Evolutionary conservation across 2,797 vertebrate genomes (phyloP).

Genomic region (Darevskia nairensis): DNA sequence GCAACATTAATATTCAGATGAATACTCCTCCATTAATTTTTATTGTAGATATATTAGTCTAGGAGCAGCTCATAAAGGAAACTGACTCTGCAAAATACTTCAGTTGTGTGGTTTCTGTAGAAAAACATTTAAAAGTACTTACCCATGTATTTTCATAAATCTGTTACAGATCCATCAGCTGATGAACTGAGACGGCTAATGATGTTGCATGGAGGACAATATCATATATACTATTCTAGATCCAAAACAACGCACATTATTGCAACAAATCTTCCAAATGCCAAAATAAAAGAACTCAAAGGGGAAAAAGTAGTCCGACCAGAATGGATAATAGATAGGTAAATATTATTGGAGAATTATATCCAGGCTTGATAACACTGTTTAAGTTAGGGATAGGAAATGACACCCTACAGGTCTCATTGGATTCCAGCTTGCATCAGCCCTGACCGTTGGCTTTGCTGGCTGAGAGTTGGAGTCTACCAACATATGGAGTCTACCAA

Average conservation of each 20-base stretch:
- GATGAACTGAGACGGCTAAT: conserved; percentile 94
- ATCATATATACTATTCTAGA: conserved; percentile 93
- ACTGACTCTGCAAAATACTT: not conserved
- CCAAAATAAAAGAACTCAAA: conserved; percentile 93
- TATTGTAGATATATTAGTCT: too few species aligned
- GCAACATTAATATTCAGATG: not conserved
- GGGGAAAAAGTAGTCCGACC: conserved; percentile 94
- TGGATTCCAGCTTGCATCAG: not conserved
- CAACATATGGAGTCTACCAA: not conserved
- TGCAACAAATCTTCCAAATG: conserved; percentile 93
- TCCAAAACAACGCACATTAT: conserved; percentile 98
- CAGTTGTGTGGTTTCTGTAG: not conserved
- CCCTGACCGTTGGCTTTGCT: not conserved
- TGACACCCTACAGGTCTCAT: not conserved
- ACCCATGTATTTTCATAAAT: conserved; percentile 40
- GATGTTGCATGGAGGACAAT: conserved; percentile 97
- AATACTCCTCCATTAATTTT: not conserved
- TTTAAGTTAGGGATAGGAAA: not conserved
- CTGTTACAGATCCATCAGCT: conserved; percentile 90
- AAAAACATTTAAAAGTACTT: conserved; percentile 40
- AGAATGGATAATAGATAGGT: conserved; percentile 98
- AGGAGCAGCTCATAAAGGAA: not conserved
- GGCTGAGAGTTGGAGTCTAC: not conserved
- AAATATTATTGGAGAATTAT: conserved; percentile 48
- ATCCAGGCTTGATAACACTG: not conserved